A percentile compares a stretch with the other conserved stretches of the same genome.
Conservation (phyloP, 1,140 invertebrate genomes). For the Drosophila triauraria region DNA sequence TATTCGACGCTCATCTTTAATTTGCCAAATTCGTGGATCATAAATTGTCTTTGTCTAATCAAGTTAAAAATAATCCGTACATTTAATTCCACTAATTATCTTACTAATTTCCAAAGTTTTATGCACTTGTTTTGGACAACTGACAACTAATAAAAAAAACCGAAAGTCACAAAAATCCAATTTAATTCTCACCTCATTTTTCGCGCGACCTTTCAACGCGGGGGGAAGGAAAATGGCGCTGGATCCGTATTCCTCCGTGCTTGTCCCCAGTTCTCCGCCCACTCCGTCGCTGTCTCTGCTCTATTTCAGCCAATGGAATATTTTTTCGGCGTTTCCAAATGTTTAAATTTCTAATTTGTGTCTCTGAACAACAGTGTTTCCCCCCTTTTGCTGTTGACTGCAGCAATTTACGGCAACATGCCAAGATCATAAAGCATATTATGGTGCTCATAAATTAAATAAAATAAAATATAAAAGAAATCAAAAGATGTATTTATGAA, state of each 20-base stretch:
- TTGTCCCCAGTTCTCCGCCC: constrained; percentile 16
- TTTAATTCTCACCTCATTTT: constrained; percentile 55
- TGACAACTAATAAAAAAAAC: constrained; percentile 38
- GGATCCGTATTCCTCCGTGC: constrained; percentile 13
- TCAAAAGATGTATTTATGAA: constrained; percentile 51
- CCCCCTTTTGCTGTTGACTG: constrained; percentile 70
- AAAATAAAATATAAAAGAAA: constrained; percentile 68
- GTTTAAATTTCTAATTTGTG: constrained; percentile 77
- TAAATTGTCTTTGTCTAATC: constrained; percentile 25
- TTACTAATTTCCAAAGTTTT: constrained; percentile 38
- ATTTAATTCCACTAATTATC: constrained; percentile 30
- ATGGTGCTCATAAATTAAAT: constrained; percentile 78
- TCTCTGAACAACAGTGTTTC: constrained; percentile 47
- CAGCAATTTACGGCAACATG: constrained; percentile 81
- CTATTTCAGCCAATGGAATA: constrained; percentile 69
- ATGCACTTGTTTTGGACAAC: constrained; percentile 43
- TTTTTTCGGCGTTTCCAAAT: constrained; percentile 52
- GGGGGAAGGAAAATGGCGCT: constrained; percentile 35
- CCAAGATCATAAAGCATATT: constrained; percentile 82
- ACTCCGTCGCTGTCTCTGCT: constrained; percentile 19
- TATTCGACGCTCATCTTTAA: not conserved
- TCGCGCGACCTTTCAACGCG: constrained; percentile 20
- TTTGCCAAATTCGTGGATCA: not conserved
- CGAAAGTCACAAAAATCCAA: constrained; percentile 33
- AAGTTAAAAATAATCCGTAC: constrained; percentile 16